Conservation (phyloP, 2,797 vertebrate genomes). For the Scarus forsteni region DNA sequence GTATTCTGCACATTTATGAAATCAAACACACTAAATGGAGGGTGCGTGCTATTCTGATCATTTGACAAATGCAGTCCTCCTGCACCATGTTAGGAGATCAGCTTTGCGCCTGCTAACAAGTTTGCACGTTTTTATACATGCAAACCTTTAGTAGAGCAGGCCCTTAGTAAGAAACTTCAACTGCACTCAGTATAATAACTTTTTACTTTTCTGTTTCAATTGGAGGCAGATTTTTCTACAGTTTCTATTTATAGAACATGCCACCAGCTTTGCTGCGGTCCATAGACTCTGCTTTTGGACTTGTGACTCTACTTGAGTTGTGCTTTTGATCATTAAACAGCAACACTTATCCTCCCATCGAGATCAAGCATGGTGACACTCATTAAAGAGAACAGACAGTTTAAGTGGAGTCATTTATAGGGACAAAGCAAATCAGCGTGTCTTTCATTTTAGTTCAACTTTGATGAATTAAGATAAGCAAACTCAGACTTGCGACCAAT, state of each 20-base stretch:
- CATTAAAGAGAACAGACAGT: conserved; percentile 4
- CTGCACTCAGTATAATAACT: background rate
- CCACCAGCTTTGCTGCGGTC: background rate
- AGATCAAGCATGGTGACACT: background rate
- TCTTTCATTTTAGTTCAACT: background rate
- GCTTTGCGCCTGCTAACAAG: no score
- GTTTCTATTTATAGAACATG: background rate
- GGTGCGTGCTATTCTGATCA: no score
- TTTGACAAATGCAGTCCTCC: no score
- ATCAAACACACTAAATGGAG: no score
- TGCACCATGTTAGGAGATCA: no score
- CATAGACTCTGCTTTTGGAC: background rate
- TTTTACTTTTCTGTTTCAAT: background rate
- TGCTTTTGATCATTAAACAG: background rate
- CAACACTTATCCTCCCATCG: conserved; percentile 7
- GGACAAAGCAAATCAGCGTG: background rate
- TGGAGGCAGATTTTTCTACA: no score
- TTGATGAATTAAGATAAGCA: background rate
- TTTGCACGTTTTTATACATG: no score
- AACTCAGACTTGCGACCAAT: background rate
- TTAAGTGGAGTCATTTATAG: background rate
- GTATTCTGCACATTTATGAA: no score
- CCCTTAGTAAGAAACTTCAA: no score
- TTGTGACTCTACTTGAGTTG: background rate
- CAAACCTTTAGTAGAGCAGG: no score